Percentiles rank a stretch among this genome's conserved stretches.
phyloP scores from a whole-genome alignment of 2,797 vertebrate genomes.

The Ctenochaetus hawaiiensis region DNA sequence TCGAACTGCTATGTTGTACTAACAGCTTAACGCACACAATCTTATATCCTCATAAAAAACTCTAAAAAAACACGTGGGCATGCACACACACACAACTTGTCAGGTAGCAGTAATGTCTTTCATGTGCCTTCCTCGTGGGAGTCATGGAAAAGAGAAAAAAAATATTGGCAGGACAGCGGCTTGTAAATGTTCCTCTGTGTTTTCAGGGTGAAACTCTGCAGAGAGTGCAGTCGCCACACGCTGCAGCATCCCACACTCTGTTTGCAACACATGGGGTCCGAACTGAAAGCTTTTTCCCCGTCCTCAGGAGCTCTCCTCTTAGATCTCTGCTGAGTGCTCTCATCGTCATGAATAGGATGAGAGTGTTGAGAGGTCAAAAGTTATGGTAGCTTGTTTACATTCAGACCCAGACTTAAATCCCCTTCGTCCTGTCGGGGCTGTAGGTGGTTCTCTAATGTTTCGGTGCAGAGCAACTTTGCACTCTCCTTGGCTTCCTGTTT shows the following conservation, averaged over 20 bases:
- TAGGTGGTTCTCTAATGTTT: conserved; percentile 49
- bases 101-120: conserved; percentile 24
- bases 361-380: conserved; percentile 39
- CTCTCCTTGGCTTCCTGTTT: conserved; percentile 52
- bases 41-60: background rate
- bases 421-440: conserved; percentile 27
- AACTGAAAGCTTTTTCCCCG: conserved; percentile 24
- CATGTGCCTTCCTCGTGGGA: conserved; percentile 39
- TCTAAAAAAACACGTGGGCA: background rate
- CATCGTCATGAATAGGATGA: conserved; percentile 25
- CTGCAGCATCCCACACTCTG: conserved; percentile 12
- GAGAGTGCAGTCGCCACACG: background rate
- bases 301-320: conserved; percentile 20
- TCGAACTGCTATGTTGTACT: conserved; percentile 39
- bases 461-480: conserved; percentile 33
- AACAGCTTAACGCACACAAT: conserved; percentile 29
- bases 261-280: conserved; percentile 2
- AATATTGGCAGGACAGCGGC: conserved; percentile 12
- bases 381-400: conserved; percentile 57
- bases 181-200: conserved; percentile 34
- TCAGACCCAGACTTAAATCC: conserved; percentile 37
- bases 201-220: conserved; percentile 6
- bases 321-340: conserved; percentile 22
- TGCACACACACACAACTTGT: background rate
- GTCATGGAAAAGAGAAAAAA: conserved; percentile 13